A percentile compares a stretch with the other conserved stretches of the same genome.
phyloP scores from a whole-genome alignment of 2,797 vertebrate genomes.

The Enoplosus armatus region DNA sequence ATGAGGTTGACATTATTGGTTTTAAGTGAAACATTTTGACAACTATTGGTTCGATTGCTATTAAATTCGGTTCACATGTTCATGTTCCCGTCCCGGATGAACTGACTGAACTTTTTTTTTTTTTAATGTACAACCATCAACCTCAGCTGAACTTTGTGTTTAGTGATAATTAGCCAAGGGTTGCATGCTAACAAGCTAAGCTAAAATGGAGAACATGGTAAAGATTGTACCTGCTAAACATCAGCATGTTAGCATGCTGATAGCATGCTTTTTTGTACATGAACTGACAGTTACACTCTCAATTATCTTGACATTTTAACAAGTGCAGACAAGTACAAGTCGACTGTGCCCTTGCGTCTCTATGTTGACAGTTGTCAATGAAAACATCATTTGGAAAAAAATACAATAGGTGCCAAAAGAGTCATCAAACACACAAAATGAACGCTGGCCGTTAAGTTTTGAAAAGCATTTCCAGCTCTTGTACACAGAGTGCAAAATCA shows the following conservation, averaged over 20 bases:
- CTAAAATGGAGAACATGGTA: background rate
- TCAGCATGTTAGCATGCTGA: no score
- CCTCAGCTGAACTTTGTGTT: background rate
- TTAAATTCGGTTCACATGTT: background rate
- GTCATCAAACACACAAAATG: background rate
- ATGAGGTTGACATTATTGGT: background rate
- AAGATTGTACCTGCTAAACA: no score
- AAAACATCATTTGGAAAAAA: constrained; percentile 1
- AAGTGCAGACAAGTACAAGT: constrained; percentile 7
- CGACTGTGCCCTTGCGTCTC: background rate
- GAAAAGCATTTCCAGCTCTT: background rate
- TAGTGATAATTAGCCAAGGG: background rate
- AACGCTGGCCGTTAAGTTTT: background rate
- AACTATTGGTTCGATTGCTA: background rate
- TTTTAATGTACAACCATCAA: background rate
- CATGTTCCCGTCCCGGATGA: background rate
- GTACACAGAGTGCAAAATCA: constrained; percentile 28
- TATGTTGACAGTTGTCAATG: background rate
- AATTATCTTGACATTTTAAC: background rate
- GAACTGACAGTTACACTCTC: constrained; percentile 5
- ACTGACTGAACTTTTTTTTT: background rate
- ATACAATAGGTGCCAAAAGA: background rate
- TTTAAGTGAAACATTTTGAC: background rate
- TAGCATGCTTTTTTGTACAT: background rate
- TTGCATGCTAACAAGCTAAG: background rate